Conservation (phyloP, 1,140 invertebrate genomes). For the Oscheius sp. region DNA sequence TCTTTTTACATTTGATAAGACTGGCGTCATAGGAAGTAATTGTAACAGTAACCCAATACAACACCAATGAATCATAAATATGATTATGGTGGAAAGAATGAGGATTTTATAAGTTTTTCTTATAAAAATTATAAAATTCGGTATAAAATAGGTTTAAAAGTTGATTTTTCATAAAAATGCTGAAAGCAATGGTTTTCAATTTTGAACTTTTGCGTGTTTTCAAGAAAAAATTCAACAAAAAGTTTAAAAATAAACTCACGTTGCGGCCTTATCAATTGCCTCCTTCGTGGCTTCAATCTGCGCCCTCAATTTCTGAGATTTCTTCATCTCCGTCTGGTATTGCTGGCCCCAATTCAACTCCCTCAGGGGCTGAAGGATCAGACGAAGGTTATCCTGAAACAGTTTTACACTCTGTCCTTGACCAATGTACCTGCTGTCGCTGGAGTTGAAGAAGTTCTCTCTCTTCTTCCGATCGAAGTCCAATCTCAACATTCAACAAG, state of each 20-base stretch:
- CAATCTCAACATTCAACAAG: constrained; percentile 7
- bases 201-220: too few relatives aligned
- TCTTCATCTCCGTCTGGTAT: constrained; percentile 31
- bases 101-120: too few relatives aligned
- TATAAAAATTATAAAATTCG: too few relatives aligned
- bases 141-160: too few relatives aligned
- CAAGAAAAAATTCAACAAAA: too few relatives aligned
- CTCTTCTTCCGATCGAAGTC: constrained; percentile 1
- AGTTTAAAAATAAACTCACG: constrained; percentile 15
- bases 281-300: constrained; percentile 26
- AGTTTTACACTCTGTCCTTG: background rate
- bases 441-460: constrained; percentile 24
- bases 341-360: constrained; percentile 22
- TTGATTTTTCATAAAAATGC: too few relatives aligned
- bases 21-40: too few relatives aligned
- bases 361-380: constrained; percentile 23
- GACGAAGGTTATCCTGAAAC: constrained; percentile 11
- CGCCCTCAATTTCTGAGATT: constrained; percentile 23
- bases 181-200: too few relatives aligned
- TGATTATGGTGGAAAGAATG: too few relatives aligned
- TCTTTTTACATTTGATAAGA: too few relatives aligned
- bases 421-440: constrained; percentile 18
- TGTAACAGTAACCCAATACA: too few relatives aligned
- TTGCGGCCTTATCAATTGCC: constrained; percentile 23
- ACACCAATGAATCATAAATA: too few relatives aligned